Evolutionary conservation across 2,797 vertebrate genomes (phyloP), one percentile per base, ranked within the genome.

Genomic region (Mareca strepera): DNA sequence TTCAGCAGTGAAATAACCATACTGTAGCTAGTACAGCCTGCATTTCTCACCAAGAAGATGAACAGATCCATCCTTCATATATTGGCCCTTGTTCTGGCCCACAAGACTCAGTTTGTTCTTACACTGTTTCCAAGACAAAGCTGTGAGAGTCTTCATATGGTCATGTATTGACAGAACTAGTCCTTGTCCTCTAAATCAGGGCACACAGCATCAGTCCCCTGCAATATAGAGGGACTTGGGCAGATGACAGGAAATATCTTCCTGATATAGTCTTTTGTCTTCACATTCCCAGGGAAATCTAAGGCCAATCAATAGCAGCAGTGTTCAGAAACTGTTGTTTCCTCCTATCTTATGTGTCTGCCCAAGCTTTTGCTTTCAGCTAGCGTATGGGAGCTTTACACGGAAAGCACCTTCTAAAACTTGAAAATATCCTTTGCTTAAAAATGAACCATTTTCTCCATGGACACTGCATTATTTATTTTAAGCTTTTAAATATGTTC

Each of bases 261-360:
- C 23, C 26, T 62, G 52, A 16, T 79, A 33, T 31, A 29, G 16
- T 12, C 4, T 9, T 72, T 82, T 82, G 6, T n/a, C 37, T 82
- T 79, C 23, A 16, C 33, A 28, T 23, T 89, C 68, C 14, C 4
- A 5, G 23, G 25, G 28, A 76, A 83, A 88, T 17, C 21, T 50
- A 46, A 88, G 83, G 18, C 0, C 0, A 13, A 50, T 73, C 35
- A 43, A 11, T 35, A 46, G 6, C 15, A 60, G 2, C 1, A 0
- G 22, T 52, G 17, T 13, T 68, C 17, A 70, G n/a, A 80, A 88
- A 37, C 11, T 70, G 11, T 63, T 39, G 44, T 68, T 88, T 64
- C 16, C 26, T 39, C 7, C 21, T 35, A 15, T 21, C 6, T 59
- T 48, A 15, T 5, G 4, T 3, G 2, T 35, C 18, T n/a, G 22